Percentiles rank a stretch among this genome's conserved stretches.
Evolutionary conservation across 2,797 vertebrate species (phyloP).

Genomic region (Pseudopleuronectes americanus): DNA sequence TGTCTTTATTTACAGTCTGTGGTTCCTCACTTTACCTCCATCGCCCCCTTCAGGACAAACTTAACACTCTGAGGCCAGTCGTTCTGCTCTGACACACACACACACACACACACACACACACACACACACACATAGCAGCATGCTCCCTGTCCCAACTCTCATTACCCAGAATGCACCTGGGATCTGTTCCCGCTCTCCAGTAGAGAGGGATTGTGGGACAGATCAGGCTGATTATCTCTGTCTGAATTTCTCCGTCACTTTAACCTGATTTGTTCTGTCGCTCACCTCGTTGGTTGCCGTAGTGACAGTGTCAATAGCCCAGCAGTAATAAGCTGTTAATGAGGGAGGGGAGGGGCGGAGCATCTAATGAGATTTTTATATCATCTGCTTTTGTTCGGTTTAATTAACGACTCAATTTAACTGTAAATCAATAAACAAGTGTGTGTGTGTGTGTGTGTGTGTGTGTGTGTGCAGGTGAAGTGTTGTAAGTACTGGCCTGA

Average conservation of each 20-base stretch:
- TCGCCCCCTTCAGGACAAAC: too few relatives aligned
- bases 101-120: neutral
- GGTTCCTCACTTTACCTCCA: too few relatives aligned
- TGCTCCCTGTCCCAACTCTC: slow-evolving; percentile 52
- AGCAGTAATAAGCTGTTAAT: slow-evolving; percentile 53
- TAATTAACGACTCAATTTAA: slow-evolving; percentile 48
- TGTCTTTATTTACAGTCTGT: too few relatives aligned
- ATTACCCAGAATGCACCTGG: slow-evolving; percentile 67
- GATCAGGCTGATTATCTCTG: slow-evolving; percentile 51
- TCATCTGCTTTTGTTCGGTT: slow-evolving; percentile 41
- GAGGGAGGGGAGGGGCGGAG: slow-evolving; percentile 29
- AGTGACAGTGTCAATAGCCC: slow-evolving; percentile 48
- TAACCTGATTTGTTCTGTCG: neutral
- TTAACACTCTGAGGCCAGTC: too few relatives aligned
- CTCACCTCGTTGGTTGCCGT: slow-evolving; percentile 46
- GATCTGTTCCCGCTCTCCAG: slow-evolving; percentile 35
- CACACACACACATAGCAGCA: slow-evolving; percentile 23
- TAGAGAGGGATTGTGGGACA: slow-evolving; percentile 58
- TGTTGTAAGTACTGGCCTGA: slow-evolving; percentile 99
- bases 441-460: neutral
- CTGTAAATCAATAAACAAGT: slow-evolving; percentile 7
- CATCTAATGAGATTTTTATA: slow-evolving; percentile 64
- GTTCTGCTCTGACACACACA: neutral
- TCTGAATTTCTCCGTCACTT: slow-evolving; percentile 8
- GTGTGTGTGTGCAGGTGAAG: slow-evolving; percentile 86